Percentiles rank a stretch among this genome's conserved stretches.
Evolutionary conservation across 2,888 invertebrate species (phyloP).

Genomic region (Tetanocera ferruginea): DNA sequence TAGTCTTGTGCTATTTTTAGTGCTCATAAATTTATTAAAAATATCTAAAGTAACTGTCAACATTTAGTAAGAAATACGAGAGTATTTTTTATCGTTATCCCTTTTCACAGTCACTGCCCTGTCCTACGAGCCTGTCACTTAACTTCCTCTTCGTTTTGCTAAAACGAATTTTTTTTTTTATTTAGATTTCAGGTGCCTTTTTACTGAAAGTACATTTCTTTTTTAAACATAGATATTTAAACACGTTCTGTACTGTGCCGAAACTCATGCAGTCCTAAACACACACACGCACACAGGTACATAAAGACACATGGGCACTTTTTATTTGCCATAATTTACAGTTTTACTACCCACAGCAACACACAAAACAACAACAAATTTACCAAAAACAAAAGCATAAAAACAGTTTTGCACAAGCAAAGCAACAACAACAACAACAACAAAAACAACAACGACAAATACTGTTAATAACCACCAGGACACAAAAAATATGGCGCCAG

Average conservation of each 20-base stretch:
- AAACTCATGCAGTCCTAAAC: not conserved
- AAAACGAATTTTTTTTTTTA: not conserved
- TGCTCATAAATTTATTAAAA: no score
- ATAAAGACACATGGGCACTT: not conserved
- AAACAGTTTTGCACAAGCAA: not conserved
- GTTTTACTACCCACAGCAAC: constrained; percentile 20
- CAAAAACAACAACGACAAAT: constrained; percentile 27
- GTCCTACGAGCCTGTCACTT: no score
- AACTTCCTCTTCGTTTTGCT: not conserved
- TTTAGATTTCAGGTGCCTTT: not conserved
- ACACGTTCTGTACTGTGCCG: not conserved
- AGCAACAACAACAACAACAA: constrained; percentile 19
- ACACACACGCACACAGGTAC: constrained; percentile 14
- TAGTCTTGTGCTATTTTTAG: no score
- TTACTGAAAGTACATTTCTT: not conserved
- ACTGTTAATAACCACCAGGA: constrained; percentile 33
- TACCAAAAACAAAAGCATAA: not conserved
- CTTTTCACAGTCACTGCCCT: no score
- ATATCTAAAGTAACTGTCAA: no score
- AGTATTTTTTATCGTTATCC: no score
- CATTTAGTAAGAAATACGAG: no score
- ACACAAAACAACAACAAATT: constrained; percentile 25
- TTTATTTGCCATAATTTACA: constrained; percentile 27
- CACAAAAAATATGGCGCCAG: constrained; percentile 41
- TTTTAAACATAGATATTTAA: not conserved